Conservation (phyloP, 2,888 invertebrate species). For the Kuschelorhynchus macadamiae region DNA sequence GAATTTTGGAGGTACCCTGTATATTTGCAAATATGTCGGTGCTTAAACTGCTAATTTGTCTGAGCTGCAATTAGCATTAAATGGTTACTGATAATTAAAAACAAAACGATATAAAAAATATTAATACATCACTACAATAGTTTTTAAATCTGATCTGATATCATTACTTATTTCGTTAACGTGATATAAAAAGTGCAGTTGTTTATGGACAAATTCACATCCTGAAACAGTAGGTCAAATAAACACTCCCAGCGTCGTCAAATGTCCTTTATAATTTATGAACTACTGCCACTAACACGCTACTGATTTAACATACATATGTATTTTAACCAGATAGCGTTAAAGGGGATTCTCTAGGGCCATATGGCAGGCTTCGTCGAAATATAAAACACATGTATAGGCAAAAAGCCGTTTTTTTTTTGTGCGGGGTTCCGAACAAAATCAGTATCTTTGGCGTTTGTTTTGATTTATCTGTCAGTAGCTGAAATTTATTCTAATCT, state of each 20-base stretch:
- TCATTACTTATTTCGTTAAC: too few species aligned
- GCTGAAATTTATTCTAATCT: not conserved
- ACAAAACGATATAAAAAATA: too few species aligned
- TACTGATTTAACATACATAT: conserved; percentile 34
- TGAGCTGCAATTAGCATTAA: too few species aligned
- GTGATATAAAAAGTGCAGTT: conserved; percentile 13
- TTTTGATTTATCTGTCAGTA: conserved; percentile 10
- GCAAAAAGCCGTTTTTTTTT: conserved; percentile 34
- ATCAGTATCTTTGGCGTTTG: conserved; percentile 32
- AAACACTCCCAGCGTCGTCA: conserved; percentile 13
- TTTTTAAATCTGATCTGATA: too few species aligned
- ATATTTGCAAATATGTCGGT: too few species aligned
- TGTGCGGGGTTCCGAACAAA: conserved; percentile 31
- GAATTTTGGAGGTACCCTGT: too few species aligned
- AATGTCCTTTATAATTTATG: conserved; percentile 31
- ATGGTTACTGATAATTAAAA: too few species aligned
- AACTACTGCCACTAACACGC: conserved; percentile 32
- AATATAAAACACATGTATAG: conserved; percentile 39
- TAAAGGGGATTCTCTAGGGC: conserved; percentile 27
- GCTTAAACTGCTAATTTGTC: too few species aligned
- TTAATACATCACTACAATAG: too few species aligned
- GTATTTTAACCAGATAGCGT: conserved; percentile 27
- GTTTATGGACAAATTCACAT: conserved; percentile 20
- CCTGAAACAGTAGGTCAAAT: conserved; percentile 29
- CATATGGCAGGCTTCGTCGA: conserved; percentile 36